phyloP scores from a whole-genome alignment of 2,113 vertebrate genomes.

The Hippolais icterina region DNA sequence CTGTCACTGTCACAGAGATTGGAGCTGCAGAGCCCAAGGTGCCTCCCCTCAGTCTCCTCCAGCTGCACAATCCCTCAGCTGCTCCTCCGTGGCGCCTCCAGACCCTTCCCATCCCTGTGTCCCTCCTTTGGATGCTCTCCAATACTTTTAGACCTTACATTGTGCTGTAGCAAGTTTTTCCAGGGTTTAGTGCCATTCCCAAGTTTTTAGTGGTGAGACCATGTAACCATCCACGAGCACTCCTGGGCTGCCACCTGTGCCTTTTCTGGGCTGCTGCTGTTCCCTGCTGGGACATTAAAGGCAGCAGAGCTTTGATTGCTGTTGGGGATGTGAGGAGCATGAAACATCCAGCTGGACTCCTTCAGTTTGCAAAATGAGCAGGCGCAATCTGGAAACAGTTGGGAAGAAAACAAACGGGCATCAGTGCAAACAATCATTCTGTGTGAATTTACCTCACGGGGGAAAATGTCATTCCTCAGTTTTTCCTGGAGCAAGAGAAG shows the following conservation, averaged over 20 bases:
- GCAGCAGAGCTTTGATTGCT: slow-evolving; percentile 2
- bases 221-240: background rate
- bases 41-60: background rate
- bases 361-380: background rate
- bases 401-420: background rate
- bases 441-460: background rate
- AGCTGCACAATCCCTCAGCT: background rate
- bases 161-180: background rate
- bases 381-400: background rate
- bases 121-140: background rate
- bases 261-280: background rate
- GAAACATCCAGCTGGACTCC: background rate
- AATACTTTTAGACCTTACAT: background rate
- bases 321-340: background rate
- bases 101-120: background rate
- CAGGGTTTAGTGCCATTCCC: background rate
- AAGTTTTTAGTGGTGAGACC: background rate
- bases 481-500: background rate
- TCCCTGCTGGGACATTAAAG: background rate
- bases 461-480: background rate
- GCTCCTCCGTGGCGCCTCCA: background rate
- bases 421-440: background rate
- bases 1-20: background rate
- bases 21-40: background rate
- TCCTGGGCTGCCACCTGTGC: background rate